Evolutionary conservation across 2,113 vertebrate genomes (phyloP).

Genomic region (Peromyscus polionotus): DNA sequence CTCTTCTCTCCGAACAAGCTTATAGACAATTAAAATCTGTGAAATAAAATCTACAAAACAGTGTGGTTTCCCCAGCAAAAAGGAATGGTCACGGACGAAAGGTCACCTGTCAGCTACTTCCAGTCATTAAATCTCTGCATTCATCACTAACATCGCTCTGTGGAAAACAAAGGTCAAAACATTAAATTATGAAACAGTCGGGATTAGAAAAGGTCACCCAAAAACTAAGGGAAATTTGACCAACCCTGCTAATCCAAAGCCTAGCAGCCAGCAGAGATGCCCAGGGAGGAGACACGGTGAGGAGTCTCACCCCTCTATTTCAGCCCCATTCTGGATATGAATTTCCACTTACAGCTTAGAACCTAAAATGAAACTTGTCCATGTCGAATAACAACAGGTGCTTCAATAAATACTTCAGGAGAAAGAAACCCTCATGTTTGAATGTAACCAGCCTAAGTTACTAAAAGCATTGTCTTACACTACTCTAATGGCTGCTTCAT

Average conservation of each 20-base stretch:
- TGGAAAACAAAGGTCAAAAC: slow-evolving; percentile 89
- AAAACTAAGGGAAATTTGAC: slow-evolving; percentile 80
- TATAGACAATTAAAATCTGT: slow-evolving; percentile 89
- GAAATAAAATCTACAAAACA: slow-evolving; percentile 89
- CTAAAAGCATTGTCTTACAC: slow-evolving; percentile 67
- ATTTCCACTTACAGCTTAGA: slow-evolving; percentile 48
- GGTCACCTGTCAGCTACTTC: slow-evolving; percentile 89
- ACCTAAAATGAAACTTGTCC: slow-evolving; percentile 66
- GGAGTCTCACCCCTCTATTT: not conserved
- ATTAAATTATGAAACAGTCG: slow-evolving; percentile 89
- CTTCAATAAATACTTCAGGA: slow-evolving; percentile 63
- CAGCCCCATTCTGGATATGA: not conserved
- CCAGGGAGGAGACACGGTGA: not conserved
- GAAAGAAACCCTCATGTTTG: slow-evolving; percentile 5
- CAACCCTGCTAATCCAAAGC: slow-evolving; percentile 67
- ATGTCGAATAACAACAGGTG: slow-evolving; percentile 65
- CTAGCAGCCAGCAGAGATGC: slow-evolving; percentile 23
- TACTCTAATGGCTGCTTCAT: slow-evolving; percentile 50
- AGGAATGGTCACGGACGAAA: slow-evolving; percentile 86
- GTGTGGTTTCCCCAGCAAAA: slow-evolving; percentile 80
- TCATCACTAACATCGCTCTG: slow-evolving; percentile 86
- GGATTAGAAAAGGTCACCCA: slow-evolving; percentile 89
- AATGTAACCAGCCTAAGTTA: slow-evolving; percentile 69
- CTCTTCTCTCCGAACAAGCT: slow-evolving; percentile 84
- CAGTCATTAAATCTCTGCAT: slow-evolving; percentile 90